A percentile compares a stretch with the other conserved stretches of the same genome.
Evolutionary conservation across 2,797 vertebrate species (phyloP).

Genomic region (Rhinichthys osculus): DNA sequence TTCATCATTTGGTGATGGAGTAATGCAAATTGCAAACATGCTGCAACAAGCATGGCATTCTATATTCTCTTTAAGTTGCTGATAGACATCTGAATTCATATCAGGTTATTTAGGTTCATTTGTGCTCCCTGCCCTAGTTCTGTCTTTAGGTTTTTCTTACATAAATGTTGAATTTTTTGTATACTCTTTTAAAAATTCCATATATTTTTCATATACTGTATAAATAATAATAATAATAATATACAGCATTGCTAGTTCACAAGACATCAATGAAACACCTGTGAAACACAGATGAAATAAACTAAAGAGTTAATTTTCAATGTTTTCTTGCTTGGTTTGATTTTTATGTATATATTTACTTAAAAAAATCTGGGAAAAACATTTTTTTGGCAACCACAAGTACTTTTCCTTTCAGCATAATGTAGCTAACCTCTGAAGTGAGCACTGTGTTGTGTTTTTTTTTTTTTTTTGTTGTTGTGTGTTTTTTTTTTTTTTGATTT

Average conservation of each 20-base stretch:
- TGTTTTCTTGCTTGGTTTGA: constrained; percentile 9
- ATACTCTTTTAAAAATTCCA: not conserved
- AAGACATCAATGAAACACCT: not conserved
- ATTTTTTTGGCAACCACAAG: constrained; percentile 33
- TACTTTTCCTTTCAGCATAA: constrained; percentile 10
- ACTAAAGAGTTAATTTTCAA: not conserved
- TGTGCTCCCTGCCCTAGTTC: not conserved
- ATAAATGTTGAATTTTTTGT: not conserved
- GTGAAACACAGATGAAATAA: constrained; percentile 3
- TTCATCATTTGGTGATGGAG: constrained; percentile 13
- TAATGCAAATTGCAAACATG: constrained; percentile 10
- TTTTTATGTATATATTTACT: not conserved
- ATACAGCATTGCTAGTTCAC: not conserved
- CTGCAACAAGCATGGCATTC: not conserved
- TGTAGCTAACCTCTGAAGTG: constrained; percentile 6
- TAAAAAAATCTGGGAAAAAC: no score
- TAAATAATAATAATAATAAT: not conserved
- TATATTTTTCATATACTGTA: not conserved
- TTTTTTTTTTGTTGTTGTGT: not conserved
- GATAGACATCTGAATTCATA: not conserved
- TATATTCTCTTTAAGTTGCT: not conserved
- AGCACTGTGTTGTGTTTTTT: constrained; percentile 6
- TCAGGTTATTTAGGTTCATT: not conserved
- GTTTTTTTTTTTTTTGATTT: not conserved
- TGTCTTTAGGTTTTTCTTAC: not conserved